A percentile compares a stretch with the other conserved stretches of the same genome.
phyloP scores from a whole-genome alignment of 1,140 invertebrate genomes.

The Drosophila ohnishii region DNA sequence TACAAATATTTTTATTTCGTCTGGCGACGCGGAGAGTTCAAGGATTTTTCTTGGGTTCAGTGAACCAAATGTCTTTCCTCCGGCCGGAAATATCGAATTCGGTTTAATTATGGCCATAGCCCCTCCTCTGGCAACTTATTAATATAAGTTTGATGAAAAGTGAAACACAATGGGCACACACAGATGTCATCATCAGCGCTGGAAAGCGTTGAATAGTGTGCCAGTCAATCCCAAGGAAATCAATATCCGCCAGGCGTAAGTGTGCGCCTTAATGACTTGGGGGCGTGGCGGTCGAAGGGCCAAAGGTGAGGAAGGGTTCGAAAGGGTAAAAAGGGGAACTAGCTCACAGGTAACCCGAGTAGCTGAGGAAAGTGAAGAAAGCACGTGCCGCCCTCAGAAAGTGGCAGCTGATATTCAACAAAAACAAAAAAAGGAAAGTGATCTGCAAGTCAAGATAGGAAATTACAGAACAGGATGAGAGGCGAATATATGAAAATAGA shows the following conservation, averaged over 20 bases:
- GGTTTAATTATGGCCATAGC: constrained; percentile 72
- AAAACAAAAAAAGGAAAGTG: constrained; percentile 54
- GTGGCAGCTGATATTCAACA: constrained; percentile 49
- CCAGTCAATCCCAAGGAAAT: constrained; percentile 43
- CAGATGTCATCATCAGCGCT: constrained; percentile 57
- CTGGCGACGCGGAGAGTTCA: constrained; percentile 66
- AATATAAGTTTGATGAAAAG: constrained; percentile 80
- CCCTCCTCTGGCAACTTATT: constrained; percentile 62
- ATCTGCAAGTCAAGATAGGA: constrained; percentile 22
- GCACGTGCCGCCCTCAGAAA: constrained; percentile 54
- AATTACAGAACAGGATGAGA: background rate
- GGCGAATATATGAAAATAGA: constrained; percentile 39
- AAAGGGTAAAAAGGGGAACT: constrained; percentile 18
- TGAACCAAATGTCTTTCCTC: constrained; percentile 59
- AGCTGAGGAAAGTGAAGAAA: constrained; percentile 68
- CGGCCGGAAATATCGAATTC: constrained; percentile 79
- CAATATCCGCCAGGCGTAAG: constrained; percentile 73
- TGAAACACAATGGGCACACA: constrained; percentile 68
- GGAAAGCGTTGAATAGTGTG: constrained; percentile 23
- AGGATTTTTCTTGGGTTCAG: constrained; percentile 73
- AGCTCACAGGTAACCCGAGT: constrained; percentile 57
- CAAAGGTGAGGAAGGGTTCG: constrained; percentile 22
- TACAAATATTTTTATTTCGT: constrained; percentile 73
- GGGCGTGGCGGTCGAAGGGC: constrained; percentile 55
- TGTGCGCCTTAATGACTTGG: constrained; percentile 70